These are phyloP conservation scores for Falco cherrug DNA, from an alignment of 2,797 vertebrate genomes.

Conservation along the genomic window DNA sequence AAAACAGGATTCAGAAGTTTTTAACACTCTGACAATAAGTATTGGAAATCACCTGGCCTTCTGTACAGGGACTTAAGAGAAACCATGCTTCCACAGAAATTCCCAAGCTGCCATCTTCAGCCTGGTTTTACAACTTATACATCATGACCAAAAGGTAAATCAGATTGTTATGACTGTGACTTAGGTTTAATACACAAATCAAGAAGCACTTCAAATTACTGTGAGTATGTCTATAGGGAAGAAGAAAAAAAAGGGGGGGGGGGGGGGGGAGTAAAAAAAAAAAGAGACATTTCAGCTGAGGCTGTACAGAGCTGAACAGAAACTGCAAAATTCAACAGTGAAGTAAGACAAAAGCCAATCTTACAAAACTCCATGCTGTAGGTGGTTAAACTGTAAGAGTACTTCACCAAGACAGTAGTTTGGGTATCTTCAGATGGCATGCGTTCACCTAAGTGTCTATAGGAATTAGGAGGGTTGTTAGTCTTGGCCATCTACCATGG, in stretches of 20 bases:
- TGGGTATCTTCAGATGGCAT: background rate
- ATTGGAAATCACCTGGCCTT: background rate
- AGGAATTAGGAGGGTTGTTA: background rate
- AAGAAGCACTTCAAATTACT: background rate
- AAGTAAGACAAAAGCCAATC: background rate
- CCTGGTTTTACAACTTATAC: background rate
- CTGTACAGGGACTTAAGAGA: background rate
- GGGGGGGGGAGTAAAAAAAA: no score
- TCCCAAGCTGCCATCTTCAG: background rate
- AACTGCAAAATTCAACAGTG: background rate
- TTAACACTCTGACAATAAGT: slow-evolving; percentile 12
- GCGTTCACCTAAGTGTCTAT: background rate
- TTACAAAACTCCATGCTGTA: background rate
- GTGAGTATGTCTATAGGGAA: background rate
- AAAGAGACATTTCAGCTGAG: background rate
- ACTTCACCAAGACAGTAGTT: background rate
- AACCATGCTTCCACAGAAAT: background rate
- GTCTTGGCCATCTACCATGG: background rate
- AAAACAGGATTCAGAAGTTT: background rate
- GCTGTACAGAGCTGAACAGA: background rate
- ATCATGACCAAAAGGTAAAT: background rate
- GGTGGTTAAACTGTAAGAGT: background rate
- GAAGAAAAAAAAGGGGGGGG: accelerated
- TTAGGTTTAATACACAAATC: background rate
- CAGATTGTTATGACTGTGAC: background rate